These are phyloP conservation scores for Eretmochelys imbricata DNA, from an alignment of 2,113 vertebrate species.

Conservation along the genomic window DNA sequence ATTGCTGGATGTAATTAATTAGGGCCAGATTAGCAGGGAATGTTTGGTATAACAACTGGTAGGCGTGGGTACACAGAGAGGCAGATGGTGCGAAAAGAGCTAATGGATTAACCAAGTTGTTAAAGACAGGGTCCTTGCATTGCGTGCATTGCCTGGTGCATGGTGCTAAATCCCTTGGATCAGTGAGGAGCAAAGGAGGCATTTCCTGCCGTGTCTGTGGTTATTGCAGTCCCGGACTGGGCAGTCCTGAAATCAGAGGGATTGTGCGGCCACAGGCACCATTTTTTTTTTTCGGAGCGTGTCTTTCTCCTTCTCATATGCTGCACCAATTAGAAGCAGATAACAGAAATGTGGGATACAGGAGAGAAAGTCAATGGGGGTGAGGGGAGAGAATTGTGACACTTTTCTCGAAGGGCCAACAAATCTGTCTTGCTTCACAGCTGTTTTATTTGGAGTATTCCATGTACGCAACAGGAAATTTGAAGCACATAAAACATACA, in stretches of 20 bases:
- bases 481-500: not conserved
- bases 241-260: not conserved
- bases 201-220: not conserved
- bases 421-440: not conserved
- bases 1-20: not conserved
- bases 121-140: not conserved
- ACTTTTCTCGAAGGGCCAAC: not conserved
- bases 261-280: no score
- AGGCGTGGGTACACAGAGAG: no score
- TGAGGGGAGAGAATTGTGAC: accelerated
- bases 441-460: not conserved
- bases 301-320: not conserved
- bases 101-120: not conserved
- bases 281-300: not conserved
- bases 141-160: not conserved
- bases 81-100: not conserved
- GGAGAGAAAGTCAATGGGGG: accelerated
- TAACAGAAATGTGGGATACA: not conserved
- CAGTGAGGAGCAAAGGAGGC: not conserved
- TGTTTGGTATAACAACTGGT: not conserved
- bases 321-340: accelerated
- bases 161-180: not conserved
- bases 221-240: not conserved
- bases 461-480: not conserved
- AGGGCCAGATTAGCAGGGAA: not conserved